Percentiles rank a stretch among this genome's conserved stretches.
phyloP scores from a whole-genome alignment of 1,140 invertebrate species.

The Gryon sp. region DNA sequence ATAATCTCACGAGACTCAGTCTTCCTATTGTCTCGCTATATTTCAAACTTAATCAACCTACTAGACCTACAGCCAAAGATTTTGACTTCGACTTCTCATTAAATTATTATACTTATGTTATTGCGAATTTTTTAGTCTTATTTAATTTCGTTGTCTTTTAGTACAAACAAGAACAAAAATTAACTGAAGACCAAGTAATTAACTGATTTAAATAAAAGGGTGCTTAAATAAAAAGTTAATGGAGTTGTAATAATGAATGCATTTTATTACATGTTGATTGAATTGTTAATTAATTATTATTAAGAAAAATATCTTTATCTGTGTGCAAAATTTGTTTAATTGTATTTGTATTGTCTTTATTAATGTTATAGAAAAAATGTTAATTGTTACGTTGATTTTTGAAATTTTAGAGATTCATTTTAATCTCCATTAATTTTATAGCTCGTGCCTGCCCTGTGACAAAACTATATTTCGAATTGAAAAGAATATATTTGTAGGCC shows the following conservation, averaged over 20 bases:
- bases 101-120: too few species aligned
- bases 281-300: conserved; percentile 10
- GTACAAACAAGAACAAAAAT: not conserved
- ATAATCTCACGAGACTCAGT: conserved; percentile 11
- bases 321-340: too few species aligned
- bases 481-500: conserved; percentile 16
- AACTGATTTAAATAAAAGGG: too few species aligned
- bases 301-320: too few species aligned
- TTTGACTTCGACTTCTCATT: not conserved
- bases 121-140: conserved; percentile 1
- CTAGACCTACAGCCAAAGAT: conserved; percentile 19
- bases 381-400: conserved; percentile 19
- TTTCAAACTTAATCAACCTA: not conserved
- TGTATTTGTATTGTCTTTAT: too few species aligned
- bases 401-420: conserved; percentile 11
- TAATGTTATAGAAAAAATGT: conserved; percentile 13
- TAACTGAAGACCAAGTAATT: too few species aligned
- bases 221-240: conserved; percentile 37
- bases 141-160: not conserved
- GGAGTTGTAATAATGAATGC: conserved; percentile 3
- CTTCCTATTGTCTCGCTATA: conserved; percentile 18
- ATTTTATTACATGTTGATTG: conserved; percentile 22
- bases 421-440: conserved; percentile 54
- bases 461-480: conserved; percentile 48
- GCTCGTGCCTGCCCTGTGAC: conserved; percentile 57